These are phyloP conservation scores for Egretta garzetta DNA, from an alignment of 2,113 vertebrate genomes.

Conservation along the genomic window DNA sequence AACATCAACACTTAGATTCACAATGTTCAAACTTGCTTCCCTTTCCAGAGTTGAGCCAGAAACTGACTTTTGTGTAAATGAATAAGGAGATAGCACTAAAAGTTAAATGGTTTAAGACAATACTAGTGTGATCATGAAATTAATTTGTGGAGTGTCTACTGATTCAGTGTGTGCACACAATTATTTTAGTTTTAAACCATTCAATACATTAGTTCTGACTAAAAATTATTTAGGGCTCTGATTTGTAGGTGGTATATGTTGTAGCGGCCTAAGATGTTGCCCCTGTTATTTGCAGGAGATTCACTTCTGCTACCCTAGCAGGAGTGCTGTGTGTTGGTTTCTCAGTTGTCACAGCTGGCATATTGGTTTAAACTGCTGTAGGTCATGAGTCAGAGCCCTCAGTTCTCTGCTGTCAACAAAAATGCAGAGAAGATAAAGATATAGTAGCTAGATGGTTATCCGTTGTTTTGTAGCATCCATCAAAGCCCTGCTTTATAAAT, in stretches of 20 bases:
- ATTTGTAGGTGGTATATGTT: neutral
- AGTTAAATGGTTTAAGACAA: neutral
- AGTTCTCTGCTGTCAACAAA: conserved; percentile 27
- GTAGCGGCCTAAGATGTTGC: neutral
- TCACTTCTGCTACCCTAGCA: neutral
- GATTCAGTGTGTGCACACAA: neutral
- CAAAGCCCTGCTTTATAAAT: conserved; percentile 38
- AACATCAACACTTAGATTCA: neutral
- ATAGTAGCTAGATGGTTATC: conserved; percentile 38
- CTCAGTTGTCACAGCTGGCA: conserved; percentile 14
- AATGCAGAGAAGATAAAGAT: conserved; percentile 8
- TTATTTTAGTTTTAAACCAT: neutral
- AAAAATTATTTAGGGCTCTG: neutral
- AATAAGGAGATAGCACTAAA: neutral
- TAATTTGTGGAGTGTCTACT: neutral
- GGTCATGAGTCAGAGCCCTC: conserved; percentile 19
- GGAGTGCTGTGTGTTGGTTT: neutral
- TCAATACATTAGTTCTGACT: neutral
- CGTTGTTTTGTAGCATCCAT: conserved; percentile 54
- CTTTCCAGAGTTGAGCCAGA: neutral
- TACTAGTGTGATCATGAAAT: neutral
- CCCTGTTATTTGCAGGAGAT: neutral
- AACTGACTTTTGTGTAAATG: neutral
- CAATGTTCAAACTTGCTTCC: neutral
- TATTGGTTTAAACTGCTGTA: conserved; percentile 3